These are phyloP conservation scores for Oreocharis arfaki DNA, from an alignment of 2,113 vertebrate species.

Conservation along the genomic window DNA sequence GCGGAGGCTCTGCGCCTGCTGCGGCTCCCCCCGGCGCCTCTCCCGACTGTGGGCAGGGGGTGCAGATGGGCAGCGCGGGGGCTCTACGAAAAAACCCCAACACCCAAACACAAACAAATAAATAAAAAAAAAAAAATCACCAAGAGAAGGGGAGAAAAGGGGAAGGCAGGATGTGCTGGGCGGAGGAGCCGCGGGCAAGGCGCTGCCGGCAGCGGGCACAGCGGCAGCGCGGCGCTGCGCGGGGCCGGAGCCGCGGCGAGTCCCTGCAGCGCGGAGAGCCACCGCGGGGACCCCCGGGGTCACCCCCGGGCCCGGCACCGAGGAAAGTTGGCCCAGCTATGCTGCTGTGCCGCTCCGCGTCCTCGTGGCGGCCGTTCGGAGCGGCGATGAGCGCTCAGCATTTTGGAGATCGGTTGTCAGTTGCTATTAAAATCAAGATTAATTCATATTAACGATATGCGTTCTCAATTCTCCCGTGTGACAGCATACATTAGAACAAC, in stretches of 20 bases:
- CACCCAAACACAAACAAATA: neutral
- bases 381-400: slow-evolving; percentile 63
- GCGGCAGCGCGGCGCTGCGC: neutral
- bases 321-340: slow-evolving; percentile 58
- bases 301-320: neutral
- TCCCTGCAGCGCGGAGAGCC: neutral
- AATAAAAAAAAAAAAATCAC: neutral
- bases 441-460: slow-evolving; percentile 82
- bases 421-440: slow-evolving; percentile 80
- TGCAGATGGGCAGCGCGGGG: neutral
- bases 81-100: neutral
- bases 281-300: neutral
- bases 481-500: slow-evolving; percentile 77
- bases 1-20: neutral
- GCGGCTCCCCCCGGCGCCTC: neutral
- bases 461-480: slow-evolving; percentile 73
- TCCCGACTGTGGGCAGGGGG: neutral
- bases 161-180: neutral
- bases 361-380: slow-evolving; percentile 64
- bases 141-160: no score
- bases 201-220: neutral
- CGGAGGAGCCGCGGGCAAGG: neutral
- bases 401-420: slow-evolving; percentile 77
- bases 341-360: neutral
- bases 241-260: neutral